These are phyloP conservation scores for Diploptera punctata DNA, from an alignment of 2,888 invertebrate species.

Conservation along the genomic window DNA sequence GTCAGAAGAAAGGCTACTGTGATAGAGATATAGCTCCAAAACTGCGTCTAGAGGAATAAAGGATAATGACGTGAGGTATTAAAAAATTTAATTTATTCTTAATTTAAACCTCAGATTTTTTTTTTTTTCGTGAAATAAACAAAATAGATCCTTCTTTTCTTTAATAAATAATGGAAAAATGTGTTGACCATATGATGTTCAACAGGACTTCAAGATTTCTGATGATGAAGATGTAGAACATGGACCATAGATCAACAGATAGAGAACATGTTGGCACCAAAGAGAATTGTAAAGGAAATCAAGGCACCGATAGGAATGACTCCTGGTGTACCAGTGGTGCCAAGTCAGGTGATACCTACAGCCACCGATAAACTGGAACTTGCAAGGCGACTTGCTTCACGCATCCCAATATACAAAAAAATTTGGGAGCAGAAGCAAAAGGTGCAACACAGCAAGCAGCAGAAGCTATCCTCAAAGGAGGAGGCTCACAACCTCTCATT, in stretches of 20 bases:
- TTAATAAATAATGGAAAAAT: no score
- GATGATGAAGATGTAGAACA: slow-evolving; percentile 98
- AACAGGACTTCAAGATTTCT: slow-evolving; percentile 84
- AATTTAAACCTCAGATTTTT: no score
- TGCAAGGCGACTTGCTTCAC: slow-evolving; percentile 85
- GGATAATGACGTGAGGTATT: no score
- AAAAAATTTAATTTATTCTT: no score
- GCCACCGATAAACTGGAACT: slow-evolving; percentile 70
- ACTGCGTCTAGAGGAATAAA: no score
- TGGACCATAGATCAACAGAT: slow-evolving; percentile 98
- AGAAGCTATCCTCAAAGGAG: slow-evolving; percentile 90
- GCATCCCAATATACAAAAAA: slow-evolving; percentile 85
- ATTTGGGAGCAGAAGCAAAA: slow-evolving; percentile 85
- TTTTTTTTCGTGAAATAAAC: no score
- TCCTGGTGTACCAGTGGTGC: slow-evolving; percentile 51
- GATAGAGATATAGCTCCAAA: no score
- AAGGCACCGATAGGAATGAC: slow-evolving; percentile 64
- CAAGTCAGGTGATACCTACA: slow-evolving; percentile 31
- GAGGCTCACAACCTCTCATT: slow-evolving; percentile 77
- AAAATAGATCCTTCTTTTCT: no score
- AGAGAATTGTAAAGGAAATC: slow-evolving; percentile 93
- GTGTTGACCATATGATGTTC: no score
- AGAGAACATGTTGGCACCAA: slow-evolving; percentile 94
- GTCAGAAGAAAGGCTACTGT: no score
- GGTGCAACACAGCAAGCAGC: slow-evolving; percentile 90